phyloP scores from a whole-genome alignment of 1,140 invertebrate species.

The Leptinotarsa undecemlineata region DNA sequence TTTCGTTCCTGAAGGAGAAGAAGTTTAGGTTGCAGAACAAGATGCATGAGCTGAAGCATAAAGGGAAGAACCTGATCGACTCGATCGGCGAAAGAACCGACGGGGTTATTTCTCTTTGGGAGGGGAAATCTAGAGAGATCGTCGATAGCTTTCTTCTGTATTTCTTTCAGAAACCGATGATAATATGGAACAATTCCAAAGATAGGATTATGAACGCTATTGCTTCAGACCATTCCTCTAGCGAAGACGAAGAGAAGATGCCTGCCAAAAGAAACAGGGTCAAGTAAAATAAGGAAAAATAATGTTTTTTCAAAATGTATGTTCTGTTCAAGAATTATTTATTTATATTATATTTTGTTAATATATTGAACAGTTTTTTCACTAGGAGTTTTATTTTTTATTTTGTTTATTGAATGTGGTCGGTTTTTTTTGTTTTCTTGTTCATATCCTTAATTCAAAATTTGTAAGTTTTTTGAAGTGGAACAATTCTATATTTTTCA shows the following conservation, averaged over 20 bases:
- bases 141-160: slow-evolving; percentile 90
- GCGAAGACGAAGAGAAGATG: slow-evolving; percentile 50
- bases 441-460: too few species aligned
- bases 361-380: slow-evolving; percentile 6
- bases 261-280: slow-evolving; percentile 36
- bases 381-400: too few species aligned
- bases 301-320: not conserved
- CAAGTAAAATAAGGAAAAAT: slow-evolving; percentile 1
- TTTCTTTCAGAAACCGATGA: slow-evolving; percentile 77
- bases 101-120: slow-evolving; percentile 92
- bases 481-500: too few species aligned
- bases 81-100: slow-evolving; percentile 85
- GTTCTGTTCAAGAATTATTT: slow-evolving; percentile 7
- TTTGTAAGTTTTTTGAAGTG: too few species aligned
- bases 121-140: slow-evolving; percentile 93
- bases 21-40: slow-evolving; percentile 91
- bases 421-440: too few species aligned
- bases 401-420: too few species aligned
- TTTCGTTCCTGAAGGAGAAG: slow-evolving; percentile 95
- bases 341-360: slow-evolving; percentile 14
- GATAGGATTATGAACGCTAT: slow-evolving; percentile 83
- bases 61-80: slow-evolving; percentile 83
- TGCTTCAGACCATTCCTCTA: slow-evolving; percentile 77
- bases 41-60: slow-evolving; percentile 91
- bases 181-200: slow-evolving; percentile 87